Percentiles rank a stretch among this genome's conserved stretches.
phyloP scores from a whole-genome alignment of 2,888 invertebrate species.

The Hypercompe scribonia region DNA sequence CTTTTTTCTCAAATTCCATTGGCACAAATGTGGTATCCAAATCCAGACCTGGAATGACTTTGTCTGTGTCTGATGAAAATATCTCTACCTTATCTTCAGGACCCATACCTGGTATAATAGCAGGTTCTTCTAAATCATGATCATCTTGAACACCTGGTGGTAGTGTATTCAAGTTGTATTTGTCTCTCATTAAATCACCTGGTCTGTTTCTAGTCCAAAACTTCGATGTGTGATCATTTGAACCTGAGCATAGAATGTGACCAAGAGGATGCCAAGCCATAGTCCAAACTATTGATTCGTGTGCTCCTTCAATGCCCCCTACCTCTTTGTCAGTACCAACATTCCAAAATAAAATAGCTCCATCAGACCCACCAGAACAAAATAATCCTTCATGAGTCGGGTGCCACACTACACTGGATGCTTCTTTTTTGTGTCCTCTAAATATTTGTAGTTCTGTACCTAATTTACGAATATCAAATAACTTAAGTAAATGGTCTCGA shows the following conservation, averaged over 20 bases:
- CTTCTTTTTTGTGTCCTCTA: slow-evolving; percentile 99
- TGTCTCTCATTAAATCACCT: slow-evolving; percentile 99
- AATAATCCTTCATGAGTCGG: slow-evolving; percentile 99
- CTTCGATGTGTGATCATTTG: slow-evolving; percentile 99
- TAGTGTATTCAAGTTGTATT: slow-evolving; percentile 97
- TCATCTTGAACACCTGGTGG: slow-evolving; percentile 91
- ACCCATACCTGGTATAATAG: slow-evolving; percentile 98
- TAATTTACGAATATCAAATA: slow-evolving; percentile 98
- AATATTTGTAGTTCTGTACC: slow-evolving; percentile 98
- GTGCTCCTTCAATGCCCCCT: slow-evolving; percentile 98
- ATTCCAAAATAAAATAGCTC: slow-evolving; percentile 99
- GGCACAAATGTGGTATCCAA: slow-evolving; percentile 89
- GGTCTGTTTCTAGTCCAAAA: slow-evolving; percentile 99
- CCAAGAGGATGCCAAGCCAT: slow-evolving; percentile 99
- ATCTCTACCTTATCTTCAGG: slow-evolving; percentile 96
- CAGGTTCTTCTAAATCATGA: slow-evolving; percentile 90
- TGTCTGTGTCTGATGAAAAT: slow-evolving; percentile 86
- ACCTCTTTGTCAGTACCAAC: slow-evolving; percentile 99
- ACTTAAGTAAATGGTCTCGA: slow-evolving; percentile 97
- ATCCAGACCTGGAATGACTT: slow-evolving; percentile 95
- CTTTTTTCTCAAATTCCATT: slow-evolving; percentile 90
- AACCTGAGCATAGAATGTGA: slow-evolving; percentile 99
- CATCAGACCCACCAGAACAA: slow-evolving; percentile 99
- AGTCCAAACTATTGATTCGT: slow-evolving; percentile 99
- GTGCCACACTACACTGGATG: slow-evolving; percentile 99